Evolutionary conservation across 2,888 invertebrate genomes (phyloP).

Genomic region (Tipula unca): DNA sequence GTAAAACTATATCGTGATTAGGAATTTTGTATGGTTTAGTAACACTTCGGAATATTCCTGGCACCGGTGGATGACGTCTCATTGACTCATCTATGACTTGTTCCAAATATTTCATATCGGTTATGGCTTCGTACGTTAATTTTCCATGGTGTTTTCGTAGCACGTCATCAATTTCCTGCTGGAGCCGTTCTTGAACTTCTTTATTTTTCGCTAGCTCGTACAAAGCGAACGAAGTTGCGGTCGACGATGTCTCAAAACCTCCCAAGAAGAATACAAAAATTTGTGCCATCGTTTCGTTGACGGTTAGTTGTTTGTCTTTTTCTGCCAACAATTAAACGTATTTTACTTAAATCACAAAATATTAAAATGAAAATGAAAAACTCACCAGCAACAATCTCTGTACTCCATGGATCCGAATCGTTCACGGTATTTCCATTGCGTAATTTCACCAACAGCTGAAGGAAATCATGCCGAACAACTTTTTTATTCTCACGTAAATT

Average conservation of each 20-base stretch:
- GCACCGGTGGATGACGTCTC: conserved; percentile 25
- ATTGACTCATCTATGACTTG: conserved; percentile 22
- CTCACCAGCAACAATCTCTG: background rate
- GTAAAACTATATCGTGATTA: background rate
- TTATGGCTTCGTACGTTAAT: conserved; percentile 26
- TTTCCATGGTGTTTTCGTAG: conserved; percentile 22
- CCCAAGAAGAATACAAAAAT: conserved; percentile 26
- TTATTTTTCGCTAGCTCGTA: conserved; percentile 23
- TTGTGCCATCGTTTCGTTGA: conserved; percentile 25
- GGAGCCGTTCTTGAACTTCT: conserved; percentile 24
- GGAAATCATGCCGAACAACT: background rate
- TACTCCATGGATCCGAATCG: background rate
- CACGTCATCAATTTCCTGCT: conserved; percentile 26
- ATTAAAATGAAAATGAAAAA: background rate
- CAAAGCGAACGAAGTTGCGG: conserved; percentile 23
- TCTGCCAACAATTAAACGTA: too few relatives aligned
- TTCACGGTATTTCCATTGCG: background rate
- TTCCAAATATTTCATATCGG: conserved; percentile 27
- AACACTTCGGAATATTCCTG: conserved; percentile 21
- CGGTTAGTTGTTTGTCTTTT: background rate
- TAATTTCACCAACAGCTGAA: background rate
- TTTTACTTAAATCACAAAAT: too few relatives aligned
- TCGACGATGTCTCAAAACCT: conserved; percentile 25
- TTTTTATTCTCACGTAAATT: background rate
- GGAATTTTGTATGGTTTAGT: conserved; percentile 19